Evolutionary conservation across 1,140 invertebrate species (phyloP), one percentile per base, ranked within the genome.

Genomic region (Dolichoris vasculosae): DNA sequence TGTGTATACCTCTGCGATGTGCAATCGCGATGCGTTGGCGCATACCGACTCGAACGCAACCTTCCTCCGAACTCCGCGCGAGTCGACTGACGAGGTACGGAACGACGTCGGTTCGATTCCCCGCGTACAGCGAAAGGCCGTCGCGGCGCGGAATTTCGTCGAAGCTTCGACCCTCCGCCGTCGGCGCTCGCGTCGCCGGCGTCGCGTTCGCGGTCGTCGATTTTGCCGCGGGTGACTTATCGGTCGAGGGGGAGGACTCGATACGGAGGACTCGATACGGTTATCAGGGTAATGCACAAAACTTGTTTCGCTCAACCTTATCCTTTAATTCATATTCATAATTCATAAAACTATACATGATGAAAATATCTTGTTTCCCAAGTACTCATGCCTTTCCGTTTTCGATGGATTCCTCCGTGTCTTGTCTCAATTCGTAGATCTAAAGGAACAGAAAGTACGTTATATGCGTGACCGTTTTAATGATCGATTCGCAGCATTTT

Each of bases 391-490:
- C 48, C 23, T 88, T 88, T n/a, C 88, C 90, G 43, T 89, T 89
- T 86, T 90, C 89, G 11, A n/a, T n/a, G n/a, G 83, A 1, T 20
- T 38, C 17, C 0, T 38, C 3, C 20, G 43, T 64, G 6, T 92
- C 90, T 84, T 90, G 90, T 30, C 89, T 90, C n/a, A 93, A 75
- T 88, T 93, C 92, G 59, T 93, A 93, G 82, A 93, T 92, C 92
- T 93, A 83, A 9, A 89, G 90, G 84, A 64, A 8, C 8, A 2
- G 43, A 38, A 4, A 2, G 38, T 26, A 73, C 8, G 38, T n/a
- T 23, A 7, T 43, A 43, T 3, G 20, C 2, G 38, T 1, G 11
- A 43, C 15, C 20, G n/a, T 40, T 8, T 1, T 1, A 9, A 43
- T 7, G 7, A 23, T 43, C 9, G n/a, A 73, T n/a, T n/a, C 20